A percentile compares a stretch with the other conserved stretches of the same genome.
These are phyloP conservation scores for Hipposideros armiger DNA, from an alignment of 2,113 vertebrate species.

Conservation along the genomic window DNA sequence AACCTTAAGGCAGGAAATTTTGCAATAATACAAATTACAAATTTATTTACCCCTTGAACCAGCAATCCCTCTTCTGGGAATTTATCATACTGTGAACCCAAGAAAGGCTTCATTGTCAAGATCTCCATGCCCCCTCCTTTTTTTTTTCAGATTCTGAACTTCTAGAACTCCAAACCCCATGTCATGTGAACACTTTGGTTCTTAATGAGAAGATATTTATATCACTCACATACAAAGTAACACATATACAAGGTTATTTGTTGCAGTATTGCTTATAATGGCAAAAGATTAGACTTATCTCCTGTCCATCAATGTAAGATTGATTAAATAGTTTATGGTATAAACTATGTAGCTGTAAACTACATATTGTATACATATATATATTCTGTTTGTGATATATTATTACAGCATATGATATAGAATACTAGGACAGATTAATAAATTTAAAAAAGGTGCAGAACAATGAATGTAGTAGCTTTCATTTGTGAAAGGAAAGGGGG, in stretches of 20 bases:
- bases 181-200: neutral
- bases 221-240: neutral
- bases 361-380: neutral
- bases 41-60: neutral
- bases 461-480: neutral
- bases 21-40: neutral
- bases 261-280: slow-evolving; percentile 4
- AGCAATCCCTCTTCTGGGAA: neutral
- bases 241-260: neutral
- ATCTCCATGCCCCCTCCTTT: neutral
- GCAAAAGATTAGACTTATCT: neutral
- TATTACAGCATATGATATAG: neutral
- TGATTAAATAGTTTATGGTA: neutral
- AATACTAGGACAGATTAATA: neutral
- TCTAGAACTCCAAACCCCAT: neutral
- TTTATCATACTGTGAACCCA: neutral
- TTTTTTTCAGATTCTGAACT: neutral
- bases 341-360: neutral
- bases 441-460: neutral
- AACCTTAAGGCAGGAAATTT: neutral
- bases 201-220: neutral
- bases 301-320: neutral
- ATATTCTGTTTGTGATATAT: neutral
- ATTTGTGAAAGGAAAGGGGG: neutral
- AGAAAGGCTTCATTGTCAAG: neutral